Conservation (phyloP, 2,113 vertebrate species). For the Pseudopodoces humilis region DNA sequence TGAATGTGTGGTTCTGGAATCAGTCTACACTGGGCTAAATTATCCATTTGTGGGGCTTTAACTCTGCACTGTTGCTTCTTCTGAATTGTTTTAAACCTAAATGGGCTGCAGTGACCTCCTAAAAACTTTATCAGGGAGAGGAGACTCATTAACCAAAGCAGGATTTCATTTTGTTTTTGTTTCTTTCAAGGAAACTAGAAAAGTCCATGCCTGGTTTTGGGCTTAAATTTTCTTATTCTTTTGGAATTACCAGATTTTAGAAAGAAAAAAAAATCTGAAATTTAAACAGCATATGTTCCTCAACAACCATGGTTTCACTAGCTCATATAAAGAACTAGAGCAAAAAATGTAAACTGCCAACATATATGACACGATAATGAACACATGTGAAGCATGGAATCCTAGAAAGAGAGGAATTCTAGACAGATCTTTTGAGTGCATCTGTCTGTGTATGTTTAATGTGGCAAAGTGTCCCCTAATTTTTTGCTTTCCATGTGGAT, state of each 20-base stretch:
- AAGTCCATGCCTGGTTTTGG: neutral
- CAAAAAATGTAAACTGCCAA: neutral
- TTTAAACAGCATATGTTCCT: neutral
- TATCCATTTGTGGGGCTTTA: neutral
- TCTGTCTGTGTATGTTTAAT: neutral
- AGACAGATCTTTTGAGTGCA: neutral
- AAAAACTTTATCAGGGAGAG: neutral
- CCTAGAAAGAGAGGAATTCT: neutral
- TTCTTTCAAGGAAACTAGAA: neutral
- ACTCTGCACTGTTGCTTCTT: neutral
- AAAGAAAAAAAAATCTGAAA: neutral
- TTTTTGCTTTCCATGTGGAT: neutral
- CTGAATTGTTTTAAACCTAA: neutral
- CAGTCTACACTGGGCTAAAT: neutral
- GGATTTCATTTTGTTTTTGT: accelerated
- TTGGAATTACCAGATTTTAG: neutral
- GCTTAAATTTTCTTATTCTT: neutral
- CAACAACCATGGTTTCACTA: accelerated
- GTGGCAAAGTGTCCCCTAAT: neutral
- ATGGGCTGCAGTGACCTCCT: neutral
- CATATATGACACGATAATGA: neutral
- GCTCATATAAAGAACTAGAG: neutral
- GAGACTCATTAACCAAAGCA: neutral
- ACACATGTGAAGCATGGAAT: neutral
- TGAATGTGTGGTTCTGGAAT: neutral